Evolutionary conservation across 2,113 vertebrate genomes (phyloP), one percentile per base, ranked within the genome.

Genomic region (Myotis lucifugus): DNA sequence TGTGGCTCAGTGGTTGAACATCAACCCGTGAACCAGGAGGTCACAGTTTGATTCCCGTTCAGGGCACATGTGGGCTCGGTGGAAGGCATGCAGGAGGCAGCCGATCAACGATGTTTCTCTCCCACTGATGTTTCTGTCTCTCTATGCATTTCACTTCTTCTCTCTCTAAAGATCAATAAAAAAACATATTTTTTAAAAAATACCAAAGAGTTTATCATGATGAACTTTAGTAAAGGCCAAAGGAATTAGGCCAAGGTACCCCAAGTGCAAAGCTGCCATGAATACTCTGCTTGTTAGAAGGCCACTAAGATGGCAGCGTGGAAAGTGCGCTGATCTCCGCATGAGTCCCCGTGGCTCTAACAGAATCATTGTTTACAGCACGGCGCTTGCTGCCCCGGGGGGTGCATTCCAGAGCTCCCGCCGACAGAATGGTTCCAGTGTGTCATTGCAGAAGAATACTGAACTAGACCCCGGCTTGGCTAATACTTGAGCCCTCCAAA

Each of bases 371-470:
- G 14, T 96, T 94, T 70, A 95, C 10, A 92, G 66, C 93, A 66
- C 64, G 64, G 25, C 34, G 32, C 27, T 83, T 52, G 76, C 93
- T 52, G 90, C 82, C 92, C 97, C 92, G 85, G 48, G 76, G 23
- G 69, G 69, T 91, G 79, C 94, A 97, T 97, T 97, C 96, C 97
- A 90, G 23, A 91, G 96, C 79, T 86, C 72, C 84, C 79, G 83
- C 95, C 91, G 96, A 95, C 95, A 85, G 91, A 94, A 96, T 96
- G 87, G 95, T 94, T 96, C 96, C 96, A 96, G 67, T 96, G 94
- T 97, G 97, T 96, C 96, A 96, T 89, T 96, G 92, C 93, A 91
- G 93, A 96, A 94, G 90, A 97, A 96, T 94, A 96, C 42, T 96
- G 96, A 96, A 97, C 96, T 96, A 91, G 96, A 92, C 96, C 94